Evolutionary conservation across 1,140 invertebrate genomes (phyloP).

Genomic region (Trichonephila inaurata): DNA sequence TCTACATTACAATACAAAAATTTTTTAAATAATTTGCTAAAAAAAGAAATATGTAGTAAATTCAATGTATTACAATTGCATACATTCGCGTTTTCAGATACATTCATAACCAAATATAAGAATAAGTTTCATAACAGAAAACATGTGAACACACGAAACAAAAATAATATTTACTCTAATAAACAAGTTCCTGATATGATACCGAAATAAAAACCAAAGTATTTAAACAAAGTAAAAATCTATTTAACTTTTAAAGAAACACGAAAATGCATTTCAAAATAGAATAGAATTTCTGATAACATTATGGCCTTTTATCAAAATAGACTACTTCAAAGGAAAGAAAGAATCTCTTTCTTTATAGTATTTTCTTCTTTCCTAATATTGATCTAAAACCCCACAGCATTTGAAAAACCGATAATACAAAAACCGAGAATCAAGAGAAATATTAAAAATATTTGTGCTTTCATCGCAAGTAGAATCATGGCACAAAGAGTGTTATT

Average conservation of each 20-base stretch:
- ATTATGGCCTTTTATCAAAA: slow-evolving; percentile 9
- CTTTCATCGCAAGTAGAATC: neutral
- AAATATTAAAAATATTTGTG: slow-evolving; percentile 27
- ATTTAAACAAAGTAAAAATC: neutral
- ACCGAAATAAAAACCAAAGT: too few relatives aligned
- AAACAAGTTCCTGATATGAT: too few relatives aligned
- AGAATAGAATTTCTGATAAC: neutral
- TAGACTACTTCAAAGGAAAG: neutral
- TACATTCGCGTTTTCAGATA: too few relatives aligned
- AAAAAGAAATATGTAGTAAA: too few relatives aligned
- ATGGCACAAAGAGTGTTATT: slow-evolving; percentile 11
- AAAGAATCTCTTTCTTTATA: neutral
- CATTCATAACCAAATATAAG: too few relatives aligned
- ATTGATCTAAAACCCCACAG: neutral
- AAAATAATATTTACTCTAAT: too few relatives aligned
- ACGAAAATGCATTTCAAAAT: neutral
- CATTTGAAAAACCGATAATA: slow-evolving; percentile 13
- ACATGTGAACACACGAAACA: too few relatives aligned
- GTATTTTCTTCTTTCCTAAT: neutral
- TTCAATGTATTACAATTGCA: too few relatives aligned
- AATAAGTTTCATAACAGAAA: too few relatives aligned
- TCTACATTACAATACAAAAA: too few relatives aligned
- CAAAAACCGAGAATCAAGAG: slow-evolving; percentile 20
- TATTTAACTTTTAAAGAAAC: neutral
- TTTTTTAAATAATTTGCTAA: too few relatives aligned